These are phyloP conservation scores for Gymnarchus niloticus DNA, from an alignment of 2,113 vertebrate genomes.

Conservation along the genomic window DNA sequence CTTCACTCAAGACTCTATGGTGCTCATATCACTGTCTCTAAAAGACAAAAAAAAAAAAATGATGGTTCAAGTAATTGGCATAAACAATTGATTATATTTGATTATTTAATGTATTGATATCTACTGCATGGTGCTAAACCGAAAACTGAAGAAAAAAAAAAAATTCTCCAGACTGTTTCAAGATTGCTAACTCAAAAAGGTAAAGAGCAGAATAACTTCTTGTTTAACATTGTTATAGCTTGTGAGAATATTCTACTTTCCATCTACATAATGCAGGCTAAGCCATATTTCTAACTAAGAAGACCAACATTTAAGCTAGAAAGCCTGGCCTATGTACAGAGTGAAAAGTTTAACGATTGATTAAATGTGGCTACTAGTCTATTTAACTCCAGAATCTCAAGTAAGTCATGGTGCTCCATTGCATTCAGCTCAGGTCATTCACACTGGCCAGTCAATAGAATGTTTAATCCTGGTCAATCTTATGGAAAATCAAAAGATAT, in stretches of 20 bases:
- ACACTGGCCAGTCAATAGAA: not conserved
- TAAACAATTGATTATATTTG: not conserved
- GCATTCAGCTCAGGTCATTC: not conserved
- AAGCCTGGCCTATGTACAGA: not conserved
- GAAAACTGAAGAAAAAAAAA: no score
- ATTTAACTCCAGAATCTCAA: not conserved
- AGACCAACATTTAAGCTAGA: not conserved
- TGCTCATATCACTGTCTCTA: not conserved
- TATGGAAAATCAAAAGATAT: not conserved
- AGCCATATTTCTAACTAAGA: not conserved
- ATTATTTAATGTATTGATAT: not conserved
- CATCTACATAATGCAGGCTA: not conserved
- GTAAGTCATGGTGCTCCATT: not conserved
- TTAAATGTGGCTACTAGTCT: not conserved
- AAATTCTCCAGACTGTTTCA: not conserved
- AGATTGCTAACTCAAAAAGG: not conserved
- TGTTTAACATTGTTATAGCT: no score
- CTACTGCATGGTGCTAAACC: not conserved
- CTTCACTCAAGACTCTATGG: not conserved
- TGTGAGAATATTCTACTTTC: not conserved
- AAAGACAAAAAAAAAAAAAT: not conserved
- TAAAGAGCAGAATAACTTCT: not conserved
- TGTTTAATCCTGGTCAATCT: not conserved
- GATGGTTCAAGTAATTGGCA: not conserved
- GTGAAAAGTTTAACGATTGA: conserved; percentile 1